Conservation (phyloP, 30 jellyfish, hydroid and myxozoan species). For the Hydractinia symbiolongicarpus region DNA sequence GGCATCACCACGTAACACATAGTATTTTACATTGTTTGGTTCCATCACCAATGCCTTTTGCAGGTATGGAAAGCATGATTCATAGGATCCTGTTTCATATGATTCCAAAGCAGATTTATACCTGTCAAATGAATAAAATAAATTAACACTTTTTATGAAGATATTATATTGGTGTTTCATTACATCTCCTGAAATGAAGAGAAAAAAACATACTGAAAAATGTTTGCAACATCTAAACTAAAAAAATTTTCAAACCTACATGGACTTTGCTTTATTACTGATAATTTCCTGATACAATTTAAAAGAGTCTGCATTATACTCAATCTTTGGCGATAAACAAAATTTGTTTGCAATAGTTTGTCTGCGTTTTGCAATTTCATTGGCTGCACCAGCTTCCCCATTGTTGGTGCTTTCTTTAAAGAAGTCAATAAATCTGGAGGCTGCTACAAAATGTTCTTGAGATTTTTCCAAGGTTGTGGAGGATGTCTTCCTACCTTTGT, state of each 20-base stretch:
- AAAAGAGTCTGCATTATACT: slow-evolving; percentile 1
- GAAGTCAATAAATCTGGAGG: too few species aligned
- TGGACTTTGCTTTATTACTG: neutral
- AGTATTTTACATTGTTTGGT: slow-evolving; percentile 51
- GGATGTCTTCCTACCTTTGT: too few species aligned
- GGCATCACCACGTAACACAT: slow-evolving; percentile 56
- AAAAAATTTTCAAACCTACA: neutral
- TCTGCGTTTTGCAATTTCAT: neutral
- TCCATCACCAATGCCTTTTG: slow-evolving; percentile 52
- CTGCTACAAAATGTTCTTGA: too few species aligned
- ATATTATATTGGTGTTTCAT: too few species aligned
- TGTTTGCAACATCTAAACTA: neutral
- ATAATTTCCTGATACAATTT: neutral
- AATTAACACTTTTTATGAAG: neutral
- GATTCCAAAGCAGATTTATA: neutral
- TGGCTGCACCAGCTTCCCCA: neutral
- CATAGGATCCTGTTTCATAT: neutral
- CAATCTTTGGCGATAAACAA: neutral
- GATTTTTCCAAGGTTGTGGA: too few species aligned
- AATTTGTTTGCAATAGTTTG: neutral
- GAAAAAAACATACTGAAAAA: neutral
- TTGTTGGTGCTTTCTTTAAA: too few species aligned
- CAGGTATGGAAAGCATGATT: slow-evolving; percentile 1
- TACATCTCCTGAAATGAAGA: too few species aligned
- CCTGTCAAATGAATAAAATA: neutral